phyloP scores from a whole-genome alignment of 1,140 invertebrate genomes.

The Rhysida immarginata region DNA sequence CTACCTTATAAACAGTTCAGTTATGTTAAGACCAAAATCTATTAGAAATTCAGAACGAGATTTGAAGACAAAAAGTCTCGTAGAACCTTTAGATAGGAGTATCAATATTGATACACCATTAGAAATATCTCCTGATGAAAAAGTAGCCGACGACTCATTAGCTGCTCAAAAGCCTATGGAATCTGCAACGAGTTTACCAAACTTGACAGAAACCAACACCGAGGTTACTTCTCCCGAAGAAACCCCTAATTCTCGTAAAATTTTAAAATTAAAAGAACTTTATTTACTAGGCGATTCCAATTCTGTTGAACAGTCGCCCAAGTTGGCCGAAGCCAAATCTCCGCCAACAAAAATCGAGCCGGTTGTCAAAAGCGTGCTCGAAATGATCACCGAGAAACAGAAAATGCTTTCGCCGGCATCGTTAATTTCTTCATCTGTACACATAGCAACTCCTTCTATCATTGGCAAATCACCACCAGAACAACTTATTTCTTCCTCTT shows the following conservation, averaged over 20 bases:
- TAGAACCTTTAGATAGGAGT: background rate
- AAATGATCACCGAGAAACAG: conserved; percentile 73
- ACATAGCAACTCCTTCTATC: no score
- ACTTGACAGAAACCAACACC: background rate
- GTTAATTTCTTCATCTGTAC: no score
- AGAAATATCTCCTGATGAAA: background rate
- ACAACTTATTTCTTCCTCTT: no score
- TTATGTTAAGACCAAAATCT: no score
- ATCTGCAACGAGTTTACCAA: conserved; percentile 4
- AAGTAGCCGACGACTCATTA: background rate
- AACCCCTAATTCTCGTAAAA: background rate
- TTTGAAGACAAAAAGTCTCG: background rate
- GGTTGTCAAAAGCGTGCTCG: conserved; percentile 53
- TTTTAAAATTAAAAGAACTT: conserved; percentile 3
- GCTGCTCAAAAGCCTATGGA: background rate
- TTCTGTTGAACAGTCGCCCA: background rate
- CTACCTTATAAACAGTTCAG: no score
- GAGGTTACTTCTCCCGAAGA: background rate
- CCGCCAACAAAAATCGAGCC: conserved; percentile 2
- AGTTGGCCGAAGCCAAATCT: background rate
- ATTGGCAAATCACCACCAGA: no score
- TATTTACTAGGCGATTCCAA: conserved; percentile 1
- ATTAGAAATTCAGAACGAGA: no score
- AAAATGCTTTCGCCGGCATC: conserved; percentile 41
- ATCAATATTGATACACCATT: background rate